These are phyloP conservation scores for Sebastes fasciatus DNA, from an alignment of 2,113 vertebrate genomes.

Conservation along the genomic window DNA sequence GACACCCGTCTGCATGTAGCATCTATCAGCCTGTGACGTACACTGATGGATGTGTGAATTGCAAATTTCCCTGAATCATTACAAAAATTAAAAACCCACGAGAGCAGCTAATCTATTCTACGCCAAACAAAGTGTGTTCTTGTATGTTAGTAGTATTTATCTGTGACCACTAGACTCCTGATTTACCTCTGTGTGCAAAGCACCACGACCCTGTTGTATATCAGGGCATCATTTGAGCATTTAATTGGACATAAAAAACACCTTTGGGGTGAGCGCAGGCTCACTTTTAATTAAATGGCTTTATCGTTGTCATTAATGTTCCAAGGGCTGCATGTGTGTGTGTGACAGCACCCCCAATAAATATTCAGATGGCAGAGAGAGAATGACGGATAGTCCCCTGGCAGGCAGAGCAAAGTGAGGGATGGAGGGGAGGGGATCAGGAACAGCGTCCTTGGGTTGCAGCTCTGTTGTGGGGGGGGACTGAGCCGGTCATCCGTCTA, in stretches of 20 bases:
- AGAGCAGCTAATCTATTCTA: constrained; percentile 1
- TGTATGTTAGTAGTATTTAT: constrained; percentile 8
- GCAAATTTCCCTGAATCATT: constrained; percentile 33
- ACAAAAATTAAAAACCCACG: constrained; percentile 8
- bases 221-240: constrained; percentile 59
- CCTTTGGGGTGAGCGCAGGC: constrained; percentile 36
- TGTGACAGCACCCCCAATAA: constrained; percentile 66
- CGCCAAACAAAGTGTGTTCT: not conserved
- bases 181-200: constrained; percentile 21
- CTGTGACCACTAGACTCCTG: constrained; percentile 2
- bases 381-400: constrained; percentile 69
- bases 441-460: constrained; percentile 47
- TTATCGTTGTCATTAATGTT: constrained; percentile 69
- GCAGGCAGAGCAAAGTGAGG: constrained; percentile 51
- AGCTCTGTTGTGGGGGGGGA: constrained; percentile 53
- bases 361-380: constrained; percentile 71
- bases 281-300: constrained; percentile 78
- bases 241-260: constrained; percentile 70
- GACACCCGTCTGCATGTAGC: constrained; percentile 19
- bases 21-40: constrained; percentile 13
- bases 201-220: constrained; percentile 30
- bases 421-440: not conserved
- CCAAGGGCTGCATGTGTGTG: constrained; percentile 19
- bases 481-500: constrained; percentile 72
- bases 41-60: constrained; percentile 12